Evolutionary conservation across 2,888 invertebrate genomes (phyloP), one percentile per base, ranked within the genome.

Genomic region (Alloscopus bannaensis): DNA sequence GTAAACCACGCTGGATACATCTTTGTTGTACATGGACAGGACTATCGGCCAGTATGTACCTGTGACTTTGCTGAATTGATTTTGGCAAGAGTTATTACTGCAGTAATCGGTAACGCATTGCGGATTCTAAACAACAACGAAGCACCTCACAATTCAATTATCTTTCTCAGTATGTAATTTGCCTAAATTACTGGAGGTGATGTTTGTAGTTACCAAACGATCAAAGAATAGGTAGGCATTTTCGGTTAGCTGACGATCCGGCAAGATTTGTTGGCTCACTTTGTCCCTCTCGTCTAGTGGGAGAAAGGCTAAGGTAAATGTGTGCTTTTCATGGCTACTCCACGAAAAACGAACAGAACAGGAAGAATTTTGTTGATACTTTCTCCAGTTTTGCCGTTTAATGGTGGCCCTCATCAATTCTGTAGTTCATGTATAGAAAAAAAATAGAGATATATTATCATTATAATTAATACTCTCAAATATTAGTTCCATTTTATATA

Each of bases 191-290:
- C n/a, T n/a, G 16, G 4, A 47, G 8, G 13, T 13, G 13, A 40
- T 40, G 20, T 47, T 55, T 24, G 3, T 18, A 22, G 6, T 40
- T 75, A 77, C 76, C 62, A 77, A 31, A n/a, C 52, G 59, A 0
- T 68, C 42, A n/a, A 11, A 16, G 26, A 52, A 65, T n/a, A 73
- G 31, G 36, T 52, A 76, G 1, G 29, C 8, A 31, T 62, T 77
- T 47, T 77, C 69, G 22, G 70, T 16, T 0, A 3, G 22, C 57
- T 77, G 77, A 1, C 77, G 18, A 65, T 70, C 70, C 8, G 64
- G 65, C 4, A n/a, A n/a, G n/a, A n/a, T n/a, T n/a, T n/a, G n/a
- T n/a, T n/a, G n/a, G n/a, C n/a, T n/a, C n/a, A n/a, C n/a, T n/a
- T n/a, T n/a, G n/a, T n/a, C n/a, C n/a, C n/a, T n/a, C n/a, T n/a